phyloP scores from a whole-genome alignment of 2,888 invertebrate species.

The Coremacera marginata region DNA sequence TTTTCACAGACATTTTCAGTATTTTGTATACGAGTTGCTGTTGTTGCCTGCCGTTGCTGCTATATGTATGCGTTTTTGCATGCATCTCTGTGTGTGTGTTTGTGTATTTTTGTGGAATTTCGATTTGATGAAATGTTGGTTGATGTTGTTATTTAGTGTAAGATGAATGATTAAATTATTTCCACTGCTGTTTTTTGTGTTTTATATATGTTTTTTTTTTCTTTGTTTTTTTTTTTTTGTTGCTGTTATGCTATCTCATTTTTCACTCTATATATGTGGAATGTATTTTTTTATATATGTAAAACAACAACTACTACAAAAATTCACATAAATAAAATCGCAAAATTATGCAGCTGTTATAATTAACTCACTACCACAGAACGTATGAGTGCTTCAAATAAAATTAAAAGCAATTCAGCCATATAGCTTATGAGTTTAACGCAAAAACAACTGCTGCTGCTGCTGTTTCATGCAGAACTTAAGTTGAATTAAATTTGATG shows the following conservation, averaged over 20 bases:
- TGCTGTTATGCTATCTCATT: background rate
- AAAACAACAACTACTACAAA: background rate
- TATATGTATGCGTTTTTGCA: background rate
- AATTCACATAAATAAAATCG: background rate
- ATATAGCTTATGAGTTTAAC: too few species aligned
- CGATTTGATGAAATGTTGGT: constrained; percentile 39
- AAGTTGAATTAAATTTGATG: too few species aligned
- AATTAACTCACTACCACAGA: constrained; percentile 18
- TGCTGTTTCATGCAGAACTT: too few species aligned
- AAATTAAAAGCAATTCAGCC: too few species aligned
- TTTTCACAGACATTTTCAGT: constrained; percentile 28
- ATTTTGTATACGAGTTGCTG: constrained; percentile 2
- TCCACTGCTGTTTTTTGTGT: background rate
- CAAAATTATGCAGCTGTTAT: background rate
- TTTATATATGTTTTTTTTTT: too few species aligned
- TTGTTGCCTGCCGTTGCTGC: background rate
- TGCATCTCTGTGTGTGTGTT: background rate
- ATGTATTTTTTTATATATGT: background rate
- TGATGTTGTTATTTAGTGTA: constrained; percentile 37
- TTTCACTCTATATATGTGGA: background rate
- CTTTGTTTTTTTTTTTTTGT: background rate
- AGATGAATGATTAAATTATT: constrained; percentile 36
- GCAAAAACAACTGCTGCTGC: too few species aligned
- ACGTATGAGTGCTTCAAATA: background rate
- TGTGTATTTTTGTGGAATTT: constrained; percentile 28